Conservation (phyloP, 35 echinoderm and acorn worm species). For the Amphiura filiformis region DNA sequence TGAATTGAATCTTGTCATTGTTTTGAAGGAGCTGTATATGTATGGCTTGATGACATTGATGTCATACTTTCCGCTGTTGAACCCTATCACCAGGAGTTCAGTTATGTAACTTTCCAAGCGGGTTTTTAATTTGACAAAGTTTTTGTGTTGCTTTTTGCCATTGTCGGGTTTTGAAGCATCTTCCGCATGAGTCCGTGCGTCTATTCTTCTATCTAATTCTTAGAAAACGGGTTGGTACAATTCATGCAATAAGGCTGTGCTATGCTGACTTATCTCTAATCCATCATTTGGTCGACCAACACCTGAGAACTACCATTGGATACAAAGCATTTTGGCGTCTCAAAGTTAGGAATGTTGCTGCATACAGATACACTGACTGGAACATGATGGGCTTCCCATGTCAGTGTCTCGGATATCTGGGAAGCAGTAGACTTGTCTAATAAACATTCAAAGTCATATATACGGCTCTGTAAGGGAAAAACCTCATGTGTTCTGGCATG, state of each 20-base stretch:
- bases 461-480: slow-evolving; percentile 16
- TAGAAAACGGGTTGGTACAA: too few species aligned
- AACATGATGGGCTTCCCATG: background rate
- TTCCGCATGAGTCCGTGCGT: background rate
- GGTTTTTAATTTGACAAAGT: too few species aligned
- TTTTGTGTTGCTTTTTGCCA: background rate
- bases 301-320: too few species aligned
- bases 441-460: slow-evolving; percentile 19
- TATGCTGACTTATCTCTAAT: slow-evolving; percentile 16
- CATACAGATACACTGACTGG: background rate
- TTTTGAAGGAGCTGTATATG: too few species aligned
- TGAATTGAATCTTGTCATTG: too few species aligned
- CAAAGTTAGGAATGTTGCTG: slow-evolving; percentile 8
- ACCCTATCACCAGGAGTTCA: too few species aligned
- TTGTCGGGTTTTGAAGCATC: background rate
- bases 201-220: too few species aligned
- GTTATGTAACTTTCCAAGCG: too few species aligned
- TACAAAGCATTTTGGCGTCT: slow-evolving; percentile 39
- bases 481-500: background rate
- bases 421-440: background rate
- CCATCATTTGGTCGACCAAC: slow-evolving; percentile 27
- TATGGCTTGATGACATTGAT: too few species aligned
- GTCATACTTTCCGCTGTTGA: too few species aligned
- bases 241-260: too few species aligned
- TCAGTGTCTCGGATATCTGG: background rate